Conservation (phyloP, 2,797 vertebrate genomes). For the Acridotheres tristis region DNA sequence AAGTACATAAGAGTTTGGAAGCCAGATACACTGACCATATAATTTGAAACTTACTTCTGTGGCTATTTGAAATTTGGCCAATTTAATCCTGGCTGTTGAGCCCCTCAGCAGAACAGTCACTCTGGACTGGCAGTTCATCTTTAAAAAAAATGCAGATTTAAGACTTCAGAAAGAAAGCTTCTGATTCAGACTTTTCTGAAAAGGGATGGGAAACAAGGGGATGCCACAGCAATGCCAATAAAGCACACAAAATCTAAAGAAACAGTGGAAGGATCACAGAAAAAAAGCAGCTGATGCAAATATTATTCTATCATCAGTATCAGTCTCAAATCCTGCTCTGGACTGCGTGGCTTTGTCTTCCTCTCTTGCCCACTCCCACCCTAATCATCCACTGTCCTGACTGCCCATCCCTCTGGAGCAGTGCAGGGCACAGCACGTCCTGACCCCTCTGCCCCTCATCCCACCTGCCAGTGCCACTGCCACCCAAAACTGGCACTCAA, state of each 20-base stretch:
- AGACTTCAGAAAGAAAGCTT: neutral
- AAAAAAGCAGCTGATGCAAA: neutral
- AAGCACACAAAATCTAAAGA: neutral
- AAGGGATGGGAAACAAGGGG: neutral
- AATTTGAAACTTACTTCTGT: neutral
- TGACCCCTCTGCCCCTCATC: neutral
- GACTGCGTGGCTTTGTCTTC: neutral
- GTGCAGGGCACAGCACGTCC: neutral
- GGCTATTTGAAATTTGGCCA: neutral
- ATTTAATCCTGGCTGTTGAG: neutral
- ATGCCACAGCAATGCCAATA: neutral
- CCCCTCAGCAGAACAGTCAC: neutral
- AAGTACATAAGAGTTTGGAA: neutral
- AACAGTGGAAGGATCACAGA: neutral
- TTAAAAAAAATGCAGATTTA: neutral
- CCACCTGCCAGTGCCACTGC: neutral
- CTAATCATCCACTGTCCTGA: neutral
- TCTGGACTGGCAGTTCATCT: neutral
- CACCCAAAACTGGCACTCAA: neutral
- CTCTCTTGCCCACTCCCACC: neutral
- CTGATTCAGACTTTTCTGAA: neutral
- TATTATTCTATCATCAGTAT: neutral
- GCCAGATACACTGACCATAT: neutral
- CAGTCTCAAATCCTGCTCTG: neutral
- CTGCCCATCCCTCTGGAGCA: fast-evolving